Percentiles rank a stretch among this genome's conserved stretches.
Conservation (phyloP, 2,797 vertebrate genomes). For the Cottoperca gobio region DNA sequence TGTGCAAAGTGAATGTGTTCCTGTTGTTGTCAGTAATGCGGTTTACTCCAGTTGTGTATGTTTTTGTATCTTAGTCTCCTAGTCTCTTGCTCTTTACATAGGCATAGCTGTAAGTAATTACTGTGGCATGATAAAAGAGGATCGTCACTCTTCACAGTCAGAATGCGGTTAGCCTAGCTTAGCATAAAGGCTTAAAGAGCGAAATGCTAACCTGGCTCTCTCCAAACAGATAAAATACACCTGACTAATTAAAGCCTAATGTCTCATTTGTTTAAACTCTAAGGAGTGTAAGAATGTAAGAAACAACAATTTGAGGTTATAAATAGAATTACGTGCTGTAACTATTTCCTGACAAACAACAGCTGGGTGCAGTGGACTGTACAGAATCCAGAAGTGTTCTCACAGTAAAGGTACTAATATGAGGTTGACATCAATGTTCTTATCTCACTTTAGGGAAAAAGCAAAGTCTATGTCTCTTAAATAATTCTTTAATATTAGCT, state of each 20-base stretch:
- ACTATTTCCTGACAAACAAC: neutral
- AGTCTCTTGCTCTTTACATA: neutral
- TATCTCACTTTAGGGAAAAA: no score
- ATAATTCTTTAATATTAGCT: no score
- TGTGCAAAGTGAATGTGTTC: neutral
- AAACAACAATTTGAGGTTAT: neutral
- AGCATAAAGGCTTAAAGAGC: neutral
- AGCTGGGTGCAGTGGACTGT: conserved; percentile 1
- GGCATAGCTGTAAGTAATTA: no score
- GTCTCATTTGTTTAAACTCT: neutral
- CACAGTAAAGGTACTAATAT: neutral
- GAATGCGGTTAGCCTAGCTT: neutral
- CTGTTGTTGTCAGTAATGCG: no score
- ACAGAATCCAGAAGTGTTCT: neutral
- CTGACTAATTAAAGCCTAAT: neutral
- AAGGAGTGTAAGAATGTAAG: neutral
- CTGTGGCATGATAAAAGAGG: no score
- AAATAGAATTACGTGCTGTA: neutral
- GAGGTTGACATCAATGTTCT: no score
- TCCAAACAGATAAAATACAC: neutral
- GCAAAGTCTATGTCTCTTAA: no score
- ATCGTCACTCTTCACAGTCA: neutral
- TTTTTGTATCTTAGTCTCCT: neutral
- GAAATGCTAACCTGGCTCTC: neutral
- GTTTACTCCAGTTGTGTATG: no score